Evolutionary conservation across 2,113 vertebrate species (phyloP), one percentile per base, ranked within the genome.

Genomic region (Meles meles): DNA sequence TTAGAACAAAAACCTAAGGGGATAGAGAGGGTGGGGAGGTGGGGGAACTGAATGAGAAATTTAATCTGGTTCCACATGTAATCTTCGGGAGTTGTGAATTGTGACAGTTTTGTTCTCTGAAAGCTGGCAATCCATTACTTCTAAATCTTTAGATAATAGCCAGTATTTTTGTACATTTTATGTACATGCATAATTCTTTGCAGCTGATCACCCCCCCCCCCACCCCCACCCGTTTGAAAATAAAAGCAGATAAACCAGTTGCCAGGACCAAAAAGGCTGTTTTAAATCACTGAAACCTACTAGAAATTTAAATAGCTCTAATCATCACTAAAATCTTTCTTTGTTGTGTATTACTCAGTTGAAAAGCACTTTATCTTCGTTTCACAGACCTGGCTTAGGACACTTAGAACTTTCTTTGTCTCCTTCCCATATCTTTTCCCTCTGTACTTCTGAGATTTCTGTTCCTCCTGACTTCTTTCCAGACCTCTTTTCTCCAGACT

Each of bases 191-290:
- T 44, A 92, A 49, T 76, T 81, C 42, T 93, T 74, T 88, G 63
- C 44, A 74, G 7, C 0, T 1, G n/a, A n/a, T n/a, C n/a, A n/a
- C n/a, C n/a, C n/a, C n/a, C 2, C 7, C 7, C 6, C 20, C 17
- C 6, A 9, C 67, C 67, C 34, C 67, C 34, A 74, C 52, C 52
- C 17, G 9, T 55, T 93, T 93, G 76, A 84, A 96, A 94, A 81
- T 93, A 74, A 96, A 94, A 83, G 37, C 14, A 72, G 49, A 65
- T 94, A 87, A 96, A 83, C 57, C 31, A 72, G 44, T 89, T 94
- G 27, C 71, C 44, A 82, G 29, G 18, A 69, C 25, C 80, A n/a
- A 93, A 92, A 93, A 82, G 47, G 82, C 23, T 86, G n/a, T 74
- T 92, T 76, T 72, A 74, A 82, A 84, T 87, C 69, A 72, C 69